A percentile compares a stretch with the other conserved stretches of the same genome.
These are phyloP conservation scores for Lasiommata megera DNA, from an alignment of 2,888 invertebrate species.

Conservation along the genomic window DNA sequence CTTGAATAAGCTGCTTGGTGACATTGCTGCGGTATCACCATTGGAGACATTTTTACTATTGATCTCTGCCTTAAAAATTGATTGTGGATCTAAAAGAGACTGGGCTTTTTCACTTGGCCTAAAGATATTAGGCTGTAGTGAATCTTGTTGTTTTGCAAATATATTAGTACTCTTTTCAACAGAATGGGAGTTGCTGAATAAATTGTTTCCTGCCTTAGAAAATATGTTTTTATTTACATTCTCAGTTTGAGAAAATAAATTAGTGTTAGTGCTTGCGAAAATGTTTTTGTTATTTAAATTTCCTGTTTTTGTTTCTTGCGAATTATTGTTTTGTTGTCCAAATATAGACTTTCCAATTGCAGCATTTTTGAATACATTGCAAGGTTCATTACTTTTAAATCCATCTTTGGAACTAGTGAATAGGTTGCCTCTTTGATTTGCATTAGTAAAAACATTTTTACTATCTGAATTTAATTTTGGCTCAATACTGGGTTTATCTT, in stretches of 20 bases:
- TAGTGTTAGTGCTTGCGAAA: constrained; percentile 36
- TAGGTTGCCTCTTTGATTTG: constrained; percentile 18
- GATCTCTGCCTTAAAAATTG: constrained; percentile 21
- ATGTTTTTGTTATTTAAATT: constrained; percentile 33
- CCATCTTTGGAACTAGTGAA: constrained; percentile 32
- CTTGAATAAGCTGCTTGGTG: constrained; percentile 67
- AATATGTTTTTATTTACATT: constrained; percentile 34
- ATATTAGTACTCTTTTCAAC: constrained; percentile 41
- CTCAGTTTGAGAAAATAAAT: constrained; percentile 33
- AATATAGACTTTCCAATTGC: constrained; percentile 38
- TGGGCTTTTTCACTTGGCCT: constrained; percentile 45
- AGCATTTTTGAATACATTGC: constrained; percentile 35
- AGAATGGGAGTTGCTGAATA: constrained; percentile 37
- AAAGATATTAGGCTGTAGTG: constrained; percentile 50
- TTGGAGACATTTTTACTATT: constrained; percentile 40
- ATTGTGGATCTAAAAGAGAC: constrained; percentile 9
- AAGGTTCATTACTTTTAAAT: constrained; percentile 39
- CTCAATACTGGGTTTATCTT: not conserved
- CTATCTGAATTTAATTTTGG: constrained; percentile 7
- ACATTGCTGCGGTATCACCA: constrained; percentile 44
- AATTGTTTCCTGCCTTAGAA: constrained; percentile 41
- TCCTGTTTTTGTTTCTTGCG: not conserved
- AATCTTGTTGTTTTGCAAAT: constrained; percentile 47
- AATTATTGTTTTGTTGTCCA: constrained; percentile 28
- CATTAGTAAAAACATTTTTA: constrained; percentile 27